Conservation (phyloP, 2,113 vertebrate species). For the Muscicapa adusta region DNA sequence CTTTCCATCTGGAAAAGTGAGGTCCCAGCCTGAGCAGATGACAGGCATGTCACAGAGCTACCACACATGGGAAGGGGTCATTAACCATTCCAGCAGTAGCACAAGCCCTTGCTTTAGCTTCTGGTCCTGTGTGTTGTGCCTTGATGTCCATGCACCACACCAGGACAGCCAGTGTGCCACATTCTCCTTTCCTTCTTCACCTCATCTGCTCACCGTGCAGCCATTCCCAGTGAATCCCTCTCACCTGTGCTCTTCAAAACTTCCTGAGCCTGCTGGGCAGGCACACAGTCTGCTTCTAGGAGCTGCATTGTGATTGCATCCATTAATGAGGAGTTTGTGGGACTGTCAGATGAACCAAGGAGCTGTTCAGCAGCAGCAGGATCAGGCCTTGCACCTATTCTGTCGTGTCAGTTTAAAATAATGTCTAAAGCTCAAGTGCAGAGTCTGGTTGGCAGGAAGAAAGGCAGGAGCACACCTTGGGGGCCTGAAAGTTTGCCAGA, state of each 20-base stretch:
- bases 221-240: not conserved
- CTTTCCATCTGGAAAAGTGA: not conserved
- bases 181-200: not conserved
- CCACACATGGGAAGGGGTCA: not conserved
- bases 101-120: not conserved
- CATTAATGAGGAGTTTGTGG: not conserved
- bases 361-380: not conserved
- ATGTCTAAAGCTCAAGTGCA: fast-evolving
- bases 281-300: not conserved
- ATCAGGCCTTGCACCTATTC: not conserved
- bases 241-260: not conserved
- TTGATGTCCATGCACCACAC: not conserved
- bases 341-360: not conserved
- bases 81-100: not conserved
- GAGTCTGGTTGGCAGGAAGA: not conserved
- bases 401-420: not conserved
- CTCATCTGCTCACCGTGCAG: not conserved
- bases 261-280: not conserved
- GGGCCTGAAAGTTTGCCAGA: not conserved
- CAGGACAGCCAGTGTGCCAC: not conserved
- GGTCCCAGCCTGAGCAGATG: not conserved
- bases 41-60: not conserved
- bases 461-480: not conserved
- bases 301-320: not conserved
- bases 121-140: not conserved